Base-by-base conservation (phyloP, 2,888 invertebrate species). In the Oxytorus armatus region DNA sequence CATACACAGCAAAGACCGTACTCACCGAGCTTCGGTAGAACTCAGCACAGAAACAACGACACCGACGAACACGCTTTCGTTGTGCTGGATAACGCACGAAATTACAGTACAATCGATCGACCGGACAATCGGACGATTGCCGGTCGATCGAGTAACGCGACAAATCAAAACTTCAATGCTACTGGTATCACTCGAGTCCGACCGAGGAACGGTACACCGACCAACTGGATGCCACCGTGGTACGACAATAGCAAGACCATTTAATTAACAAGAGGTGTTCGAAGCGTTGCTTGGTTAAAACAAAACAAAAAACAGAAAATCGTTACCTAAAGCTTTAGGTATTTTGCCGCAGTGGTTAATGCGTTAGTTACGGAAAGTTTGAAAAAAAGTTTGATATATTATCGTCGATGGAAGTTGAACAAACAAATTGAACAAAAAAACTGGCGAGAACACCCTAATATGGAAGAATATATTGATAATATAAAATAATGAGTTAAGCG, bases 151-250 rank as follows among this genome's bases (percentile, higher is more conserved):
- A 82, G 85, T 23, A 83, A 83, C 57, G 77, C 87, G 23, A 79
- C 84, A 5, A 89, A 89, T 42, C 86, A 87, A 23, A 92, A 90
- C 82, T 88, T 86, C 29, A 89, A 90, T 69, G 83, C 89, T 1
- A 57, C 47, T 2, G 69, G 49, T 11, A 33, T 16, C 10, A 5
- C 69, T 8, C 51, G 77, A 68, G 83, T 63, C 76, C 89, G 86
- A 79, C 86, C 86, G 70, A 91, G 86, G 79, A 91, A 87, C 83
- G 89, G 82, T 76, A 87, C 90, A n/a, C 88, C 91, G n/a, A 85
- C 90, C 14, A 92, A 92, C 72, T 93, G 93, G 93, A 93, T 93
- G 92, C 92, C 92, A 57, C 92, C 92, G 1, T 93, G 93, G 93
- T 92, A 92, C 82, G 92, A 92, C 63, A 88, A 83, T 51, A 88